phyloP scores from a whole-genome alignment of 2,797 vertebrate species.

The Tenualosa thibaudeaui region DNA sequence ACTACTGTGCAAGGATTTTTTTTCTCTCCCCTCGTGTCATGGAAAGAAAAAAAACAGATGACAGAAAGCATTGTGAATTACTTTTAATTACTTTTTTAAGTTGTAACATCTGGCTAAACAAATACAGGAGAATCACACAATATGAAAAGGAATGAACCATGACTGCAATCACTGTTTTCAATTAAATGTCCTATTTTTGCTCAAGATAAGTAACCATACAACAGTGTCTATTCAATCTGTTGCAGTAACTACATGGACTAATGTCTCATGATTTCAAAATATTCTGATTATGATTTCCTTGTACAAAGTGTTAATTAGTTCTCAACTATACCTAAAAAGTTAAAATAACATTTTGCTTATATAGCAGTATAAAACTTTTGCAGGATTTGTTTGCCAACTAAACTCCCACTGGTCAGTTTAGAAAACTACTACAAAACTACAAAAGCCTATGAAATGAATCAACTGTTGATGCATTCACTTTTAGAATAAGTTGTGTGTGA shows the following conservation, averaged over 20 bases:
- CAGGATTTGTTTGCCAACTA: not conserved
- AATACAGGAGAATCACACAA: not conserved
- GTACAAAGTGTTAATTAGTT: not conserved
- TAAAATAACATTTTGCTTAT: not conserved
- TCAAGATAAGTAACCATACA: not conserved
- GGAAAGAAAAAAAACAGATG: not conserved
- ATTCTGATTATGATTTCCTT: not conserved
- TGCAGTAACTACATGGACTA: not conserved
- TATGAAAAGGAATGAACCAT: not conserved
- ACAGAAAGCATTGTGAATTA: not conserved
- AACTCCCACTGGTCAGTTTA: not conserved
- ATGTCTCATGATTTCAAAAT: not conserved
- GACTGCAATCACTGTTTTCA: not conserved
- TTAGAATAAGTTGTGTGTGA: conserved; percentile 7
- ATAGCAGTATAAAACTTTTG: not conserved
- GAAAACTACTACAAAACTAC: not conserved
- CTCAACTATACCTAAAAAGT: not conserved
- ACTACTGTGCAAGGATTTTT: too few species aligned
- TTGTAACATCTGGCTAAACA: not conserved
- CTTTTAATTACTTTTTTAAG: not conserved
- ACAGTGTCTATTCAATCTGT: not conserved
- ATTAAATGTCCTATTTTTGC: not conserved
- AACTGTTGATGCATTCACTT: not conserved
- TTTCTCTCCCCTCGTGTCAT: too few species aligned
- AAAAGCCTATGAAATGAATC: not conserved